Evolutionary conservation across 2,113 vertebrate species (phyloP).

Genomic region (Nematolebias whitei): DNA sequence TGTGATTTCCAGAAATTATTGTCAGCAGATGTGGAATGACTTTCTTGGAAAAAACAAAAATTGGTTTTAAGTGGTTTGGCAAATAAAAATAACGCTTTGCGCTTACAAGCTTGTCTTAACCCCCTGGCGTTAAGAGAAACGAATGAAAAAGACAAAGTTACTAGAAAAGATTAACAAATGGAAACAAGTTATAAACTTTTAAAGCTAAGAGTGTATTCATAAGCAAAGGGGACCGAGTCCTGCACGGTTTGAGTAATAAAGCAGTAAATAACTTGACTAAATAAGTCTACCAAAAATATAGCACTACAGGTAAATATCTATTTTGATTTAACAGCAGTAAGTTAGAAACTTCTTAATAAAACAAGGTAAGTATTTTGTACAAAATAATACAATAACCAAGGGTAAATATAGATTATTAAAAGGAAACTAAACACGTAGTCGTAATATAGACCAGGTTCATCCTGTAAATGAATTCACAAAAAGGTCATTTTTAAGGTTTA

Average conservation of each 20-base stretch:
- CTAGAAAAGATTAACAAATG: background rate
- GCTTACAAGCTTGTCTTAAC: background rate
- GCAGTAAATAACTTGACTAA: background rate
- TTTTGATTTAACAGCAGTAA: background rate
- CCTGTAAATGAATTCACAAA: background rate
- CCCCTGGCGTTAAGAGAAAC: background rate
- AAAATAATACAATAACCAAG: background rate
- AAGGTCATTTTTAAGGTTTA: too few species aligned
- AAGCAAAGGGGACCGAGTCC: background rate
- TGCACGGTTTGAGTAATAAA: background rate
- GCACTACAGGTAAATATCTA: background rate
- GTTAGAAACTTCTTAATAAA: background rate
- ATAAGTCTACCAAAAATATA: background rate
- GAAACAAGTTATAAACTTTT: background rate
- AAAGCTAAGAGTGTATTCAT: background rate
- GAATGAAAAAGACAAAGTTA: background rate
- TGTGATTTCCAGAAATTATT: background rate
- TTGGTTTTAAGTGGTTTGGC: background rate
- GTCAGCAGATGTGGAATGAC: slow-evolving; percentile 4
- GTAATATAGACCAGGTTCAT: background rate
- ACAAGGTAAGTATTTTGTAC: background rate
- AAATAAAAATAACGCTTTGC: slow-evolving; percentile 1
- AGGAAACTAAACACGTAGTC: background rate
- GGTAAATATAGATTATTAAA: background rate
- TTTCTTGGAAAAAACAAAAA: slow-evolving; percentile 6